Evolutionary conservation across 1,140 invertebrate genomes (phyloP), one percentile per base, ranked within the genome.

Genomic region (Apis laboriosa): DNA sequence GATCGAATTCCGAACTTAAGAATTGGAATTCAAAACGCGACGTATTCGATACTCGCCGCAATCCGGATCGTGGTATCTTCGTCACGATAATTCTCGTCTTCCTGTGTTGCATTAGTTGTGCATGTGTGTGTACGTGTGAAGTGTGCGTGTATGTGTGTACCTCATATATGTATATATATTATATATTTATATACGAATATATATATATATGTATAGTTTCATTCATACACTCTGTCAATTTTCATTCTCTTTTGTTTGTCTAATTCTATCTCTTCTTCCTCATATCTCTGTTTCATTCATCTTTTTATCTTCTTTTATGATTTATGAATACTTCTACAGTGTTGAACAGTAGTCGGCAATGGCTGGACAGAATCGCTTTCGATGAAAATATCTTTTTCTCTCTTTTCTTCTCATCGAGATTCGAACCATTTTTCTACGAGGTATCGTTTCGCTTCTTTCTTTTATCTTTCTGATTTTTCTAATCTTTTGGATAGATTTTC

Each of bases 291-390:
- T 56, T 15, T 77, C 66, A 24, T 8, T 79, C 21, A 12, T 64
- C 34, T 70, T 63, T 58, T 58, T 58, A 9, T 55, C 5, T 17
- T 80, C 66, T 49, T 7, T 80, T 12, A 5, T 80, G 76, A 77
- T 67, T 56, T 61, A 63, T 66, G 77, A 87, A 86, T 91, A 90
- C 88, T 91, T 90, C 81, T 92, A 92, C 89, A 90, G 89, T 24
- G 24, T 91, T 92, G 92, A 93, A 93, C 91, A 92, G 87, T 92
- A 93, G 92, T 91, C 90, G 91, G 90, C 89, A 92, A 92, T 89
- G 91, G 90, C 90, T 93, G 92, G 92, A 92, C 90, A 91, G 87
- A 92, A 84, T 84, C 82, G 84, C 80, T 70, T 83, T 86, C 83
- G 84, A 88, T 85, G 79, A 85, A 72, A 78, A 77, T 72, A 72